These are phyloP conservation scores for Microtus montanus DNA, from an alignment of 2,113 vertebrate species.

Conservation along the genomic window DNA sequence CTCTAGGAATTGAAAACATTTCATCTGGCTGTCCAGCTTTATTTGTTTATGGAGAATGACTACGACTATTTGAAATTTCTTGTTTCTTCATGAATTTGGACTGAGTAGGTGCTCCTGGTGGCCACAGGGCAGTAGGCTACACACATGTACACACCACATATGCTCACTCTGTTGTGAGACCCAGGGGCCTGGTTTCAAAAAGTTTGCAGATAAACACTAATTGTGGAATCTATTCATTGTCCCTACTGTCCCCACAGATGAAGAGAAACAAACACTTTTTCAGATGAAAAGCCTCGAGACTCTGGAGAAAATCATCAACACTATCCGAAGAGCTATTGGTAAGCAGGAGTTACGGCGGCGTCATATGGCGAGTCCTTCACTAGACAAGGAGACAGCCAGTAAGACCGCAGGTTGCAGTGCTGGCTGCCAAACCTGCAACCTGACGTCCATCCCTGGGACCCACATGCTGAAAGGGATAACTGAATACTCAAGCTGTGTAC, in stretches of 20 bases:
- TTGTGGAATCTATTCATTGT: not conserved
- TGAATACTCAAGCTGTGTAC: not conserved
- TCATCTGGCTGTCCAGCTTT: not conserved
- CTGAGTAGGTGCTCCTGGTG: not conserved
- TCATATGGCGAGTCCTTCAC: not conserved
- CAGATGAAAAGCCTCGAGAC: constrained; percentile 53
- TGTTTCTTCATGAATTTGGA: not conserved
- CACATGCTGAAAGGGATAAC: not conserved
- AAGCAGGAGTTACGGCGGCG: not conserved
- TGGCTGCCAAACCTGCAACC: not conserved
- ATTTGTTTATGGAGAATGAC: not conserved
- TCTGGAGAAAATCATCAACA: constrained; percentile 53
- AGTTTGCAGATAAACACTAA: not conserved
- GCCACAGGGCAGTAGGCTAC: not conserved
- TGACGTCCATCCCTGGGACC: not conserved
- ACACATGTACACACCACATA: too few species aligned
- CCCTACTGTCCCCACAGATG: constrained; percentile 58
- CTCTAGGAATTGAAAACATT: not conserved
- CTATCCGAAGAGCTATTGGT: constrained; percentile 63
- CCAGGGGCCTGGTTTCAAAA: rapidly evolving
- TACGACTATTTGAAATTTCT: not conserved
- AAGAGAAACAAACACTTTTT: constrained; percentile 36
- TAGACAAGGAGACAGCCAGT: not conserved
- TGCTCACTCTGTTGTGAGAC: not conserved
- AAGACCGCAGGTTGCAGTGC: not conserved